phyloP scores from a whole-genome alignment of 2,797 vertebrate genomes.

The Microtus agrestis region DNA sequence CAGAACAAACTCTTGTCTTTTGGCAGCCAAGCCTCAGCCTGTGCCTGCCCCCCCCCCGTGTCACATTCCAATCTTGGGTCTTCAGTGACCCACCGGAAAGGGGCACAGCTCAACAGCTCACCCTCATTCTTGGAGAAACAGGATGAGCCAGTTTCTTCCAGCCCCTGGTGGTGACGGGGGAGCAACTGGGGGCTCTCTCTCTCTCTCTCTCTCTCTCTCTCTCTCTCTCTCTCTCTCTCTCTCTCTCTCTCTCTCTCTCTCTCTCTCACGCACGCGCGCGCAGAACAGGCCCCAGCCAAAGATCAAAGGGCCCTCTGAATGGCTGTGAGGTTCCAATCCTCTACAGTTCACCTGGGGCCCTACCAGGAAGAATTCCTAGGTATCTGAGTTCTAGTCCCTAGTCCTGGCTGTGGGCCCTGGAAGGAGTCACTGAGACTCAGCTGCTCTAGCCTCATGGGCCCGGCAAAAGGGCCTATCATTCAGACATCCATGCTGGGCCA shows the following conservation, averaged over 20 bases:
- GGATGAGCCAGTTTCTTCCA: conserved; percentile 75
- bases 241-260: not conserved
- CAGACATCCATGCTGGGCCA: not conserved
- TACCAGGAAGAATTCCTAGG: not conserved
- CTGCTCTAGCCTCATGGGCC: conserved; percentile 18
- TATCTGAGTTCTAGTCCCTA: not conserved
- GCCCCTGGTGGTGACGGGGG: not conserved
- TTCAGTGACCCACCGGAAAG: conserved; percentile 64
- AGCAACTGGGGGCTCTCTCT: accelerated
- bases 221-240: not conserved
- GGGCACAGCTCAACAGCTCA: conserved; percentile 62
- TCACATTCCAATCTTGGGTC: conserved; percentile 76
- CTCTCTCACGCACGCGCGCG: not conserved
- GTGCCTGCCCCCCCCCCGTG: not conserved
- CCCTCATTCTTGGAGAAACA: conserved; percentile 72
- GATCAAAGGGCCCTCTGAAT: not conserved
- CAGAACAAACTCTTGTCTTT: conserved; percentile 43
- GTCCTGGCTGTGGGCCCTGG: conserved; percentile 7
- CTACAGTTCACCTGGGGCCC: conserved; percentile 20
- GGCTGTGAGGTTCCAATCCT: not conserved
- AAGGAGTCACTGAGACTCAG: conserved; percentile 20
- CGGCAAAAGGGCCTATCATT: conserved; percentile 66
- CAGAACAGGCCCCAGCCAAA: not conserved
- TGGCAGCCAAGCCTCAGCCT: conserved; percentile 27
- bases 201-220: not conserved